Evolutionary conservation across 64 coral and sea anemone genomes (phyloP).

Genomic region (Pocillopora verrucosa): DNA sequence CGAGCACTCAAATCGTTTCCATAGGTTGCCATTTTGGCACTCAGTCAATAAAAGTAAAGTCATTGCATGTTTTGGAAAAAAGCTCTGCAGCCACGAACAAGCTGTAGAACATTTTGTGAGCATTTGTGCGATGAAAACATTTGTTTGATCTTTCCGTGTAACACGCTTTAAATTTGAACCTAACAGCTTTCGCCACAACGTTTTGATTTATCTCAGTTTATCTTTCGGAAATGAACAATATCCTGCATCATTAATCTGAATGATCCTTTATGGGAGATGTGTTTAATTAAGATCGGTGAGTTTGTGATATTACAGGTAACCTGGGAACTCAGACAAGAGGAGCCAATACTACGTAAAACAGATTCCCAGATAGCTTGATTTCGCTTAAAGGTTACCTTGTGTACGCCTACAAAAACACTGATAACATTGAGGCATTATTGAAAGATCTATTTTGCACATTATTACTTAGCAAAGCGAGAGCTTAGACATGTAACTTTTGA

Average conservation of each 20-base stretch:
- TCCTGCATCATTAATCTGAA: conserved; percentile 16
- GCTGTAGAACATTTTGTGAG: not conserved
- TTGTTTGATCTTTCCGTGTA: not conserved
- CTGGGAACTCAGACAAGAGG: not conserved
- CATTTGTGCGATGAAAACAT: not conserved
- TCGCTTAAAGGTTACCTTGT: not conserved
- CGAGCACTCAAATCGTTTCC: not conserved
- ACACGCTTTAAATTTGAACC: not conserved
- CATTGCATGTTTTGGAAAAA: not conserved
- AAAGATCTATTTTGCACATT: not conserved
- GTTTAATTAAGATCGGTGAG: conserved; percentile 10
- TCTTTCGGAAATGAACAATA: conserved; percentile 18
- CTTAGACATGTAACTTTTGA: not conserved
- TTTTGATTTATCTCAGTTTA: conserved; percentile 26
- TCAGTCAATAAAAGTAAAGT: not conserved
- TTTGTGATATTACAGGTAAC: not conserved
- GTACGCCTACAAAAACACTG: conserved; percentile 3
- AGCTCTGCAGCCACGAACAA: not conserved
- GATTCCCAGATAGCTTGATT: conserved; percentile 13
- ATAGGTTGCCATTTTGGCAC: not conserved
- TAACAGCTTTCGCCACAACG: not conserved
- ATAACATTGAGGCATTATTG: not conserved
- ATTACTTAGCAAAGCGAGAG: not conserved
- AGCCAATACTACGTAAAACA: not conserved
- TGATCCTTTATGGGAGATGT: not conserved